Base-by-base conservation (phyloP, 1,140 invertebrate species). In the Campoletis sonorensis region DNA sequence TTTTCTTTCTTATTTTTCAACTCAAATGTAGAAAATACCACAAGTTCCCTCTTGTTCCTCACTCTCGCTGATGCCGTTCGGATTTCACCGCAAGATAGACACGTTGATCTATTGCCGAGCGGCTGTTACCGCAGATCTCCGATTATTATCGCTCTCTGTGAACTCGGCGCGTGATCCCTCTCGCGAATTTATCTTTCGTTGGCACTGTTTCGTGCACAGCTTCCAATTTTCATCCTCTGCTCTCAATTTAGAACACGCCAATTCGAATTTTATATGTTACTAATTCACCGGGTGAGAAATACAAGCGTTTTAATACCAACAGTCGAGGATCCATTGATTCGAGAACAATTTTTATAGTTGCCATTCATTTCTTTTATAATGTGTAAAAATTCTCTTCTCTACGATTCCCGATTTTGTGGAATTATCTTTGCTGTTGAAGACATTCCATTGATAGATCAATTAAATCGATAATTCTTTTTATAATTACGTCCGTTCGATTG, bases 61-160 rank as follows among this genome's bases (percentile, higher is more conserved):
- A 73, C 71, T 49, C 71, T 51, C 23, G 45, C 10, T 58, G 54
- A 23, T 23, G 54, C 18, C 54, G 54, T 58, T 58, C 18, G 18
- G 54, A 58, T 58, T 58, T 58, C 16, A 10, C 21, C 54, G 54
- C 54, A n/a, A 58, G 54, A 58, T 45, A 78, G 75, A 78, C 58
- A 61, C 51, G 54, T n/a, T 78, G 75, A 78, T 78, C 75, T 78
- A 78, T 78, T 37, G 61, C 75, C 54, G 61, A 27, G 37, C 75
- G 75, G 75, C 75, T 78, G 75, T 61, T 58, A 58, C 37, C 33
- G 37, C 21, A 61, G 8, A 23, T n/a, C 5, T n/a, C 18, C 61
- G 75, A 78, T 78, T 21, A 21, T 64, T 61, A 64, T 78, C 71
- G 30, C 68, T 71, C 33, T 13, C 40, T 45, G 40, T 45, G 40